Base-by-base conservation (phyloP, 2,797 vertebrate genomes). In the Pangasius macronema region DNA sequence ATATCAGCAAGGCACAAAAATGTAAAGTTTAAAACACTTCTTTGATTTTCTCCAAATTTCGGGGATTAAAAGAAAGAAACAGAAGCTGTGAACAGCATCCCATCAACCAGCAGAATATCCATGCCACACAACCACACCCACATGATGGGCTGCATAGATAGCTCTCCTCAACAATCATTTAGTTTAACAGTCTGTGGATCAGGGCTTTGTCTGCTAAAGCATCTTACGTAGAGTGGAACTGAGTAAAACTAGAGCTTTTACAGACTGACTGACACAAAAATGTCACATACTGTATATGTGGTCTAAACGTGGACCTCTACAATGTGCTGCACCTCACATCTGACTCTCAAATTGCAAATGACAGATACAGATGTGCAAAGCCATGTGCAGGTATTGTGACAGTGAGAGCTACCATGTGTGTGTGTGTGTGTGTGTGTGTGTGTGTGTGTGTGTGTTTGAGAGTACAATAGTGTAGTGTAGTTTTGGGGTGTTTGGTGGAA, bases 1-100 rank as follows among this genome's bases (percentile, higher is more conserved):
- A 97, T 96, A 94, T 97, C 95, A 96, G 97, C 98, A 99, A 99
- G 98, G 98, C 98, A 99, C 98, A 97, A 96, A 96, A 96, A 85
- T 95, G 87, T 90, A 92, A 93, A 91, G 90, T 92, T 94, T 93
- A 91, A 94, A 94, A 93, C 92, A 92, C 92, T 93, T 93, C 89
- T 89, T 92, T 91, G 83, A 94, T 68, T 68, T 53, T 88, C 75
- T 91, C 70, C 92, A 85, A 94, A 94, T 94, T 92, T 94, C 92
- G 94, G 94, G 95, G 95, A 95, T 94, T 95, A 93, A 95, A 95
- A 95, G 95, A 93, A 87, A 85, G 91, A 94, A 95, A 93, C 90
- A 89, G 92, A 94, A 91, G 95, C 94, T 39, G 94, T 93, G 94
- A 92, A 95, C 93, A 93, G 33, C 89, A 87, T 90, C 76, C 53